Evolutionary conservation across 2,888 invertebrate genomes (phyloP).

Genomic region (Tanytarsus gracilentus): DNA sequence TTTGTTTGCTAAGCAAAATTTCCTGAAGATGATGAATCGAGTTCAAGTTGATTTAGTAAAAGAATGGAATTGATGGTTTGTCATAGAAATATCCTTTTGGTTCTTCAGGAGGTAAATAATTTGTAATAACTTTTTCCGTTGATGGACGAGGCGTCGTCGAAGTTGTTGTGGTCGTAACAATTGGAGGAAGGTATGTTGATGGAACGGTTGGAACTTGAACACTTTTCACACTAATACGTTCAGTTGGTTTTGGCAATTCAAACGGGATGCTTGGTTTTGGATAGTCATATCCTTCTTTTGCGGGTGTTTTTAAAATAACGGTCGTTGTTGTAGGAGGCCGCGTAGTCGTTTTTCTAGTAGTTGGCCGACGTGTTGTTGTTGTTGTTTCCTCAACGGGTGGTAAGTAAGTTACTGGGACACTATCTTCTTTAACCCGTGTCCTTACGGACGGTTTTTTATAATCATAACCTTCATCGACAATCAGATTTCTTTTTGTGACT

Average conservation of each 20-base stretch:
- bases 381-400: background rate
- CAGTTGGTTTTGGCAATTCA: background rate
- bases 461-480: too few relatives aligned
- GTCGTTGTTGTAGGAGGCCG: background rate
- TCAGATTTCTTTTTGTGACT: too few relatives aligned
- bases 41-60: background rate
- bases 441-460: background rate
- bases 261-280: background rate
- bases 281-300: background rate
- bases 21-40: too few relatives aligned
- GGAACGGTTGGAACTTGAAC: background rate
- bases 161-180: background rate
- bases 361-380: background rate
- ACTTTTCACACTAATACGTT: background rate
- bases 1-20: too few relatives aligned
- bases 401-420: background rate
- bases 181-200: background rate
- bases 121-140: background rate
- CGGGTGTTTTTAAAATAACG: background rate
- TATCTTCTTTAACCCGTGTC: background rate
- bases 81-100: too few relatives aligned
- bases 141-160: background rate
- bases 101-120: background rate
- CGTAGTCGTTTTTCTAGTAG: background rate
- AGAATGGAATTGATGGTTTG: slow-evolving; percentile 1